Evolutionary conservation across 1,140 invertebrate species (phyloP), one percentile per base, ranked within the genome.

Genomic region (Ips typographus): DNA sequence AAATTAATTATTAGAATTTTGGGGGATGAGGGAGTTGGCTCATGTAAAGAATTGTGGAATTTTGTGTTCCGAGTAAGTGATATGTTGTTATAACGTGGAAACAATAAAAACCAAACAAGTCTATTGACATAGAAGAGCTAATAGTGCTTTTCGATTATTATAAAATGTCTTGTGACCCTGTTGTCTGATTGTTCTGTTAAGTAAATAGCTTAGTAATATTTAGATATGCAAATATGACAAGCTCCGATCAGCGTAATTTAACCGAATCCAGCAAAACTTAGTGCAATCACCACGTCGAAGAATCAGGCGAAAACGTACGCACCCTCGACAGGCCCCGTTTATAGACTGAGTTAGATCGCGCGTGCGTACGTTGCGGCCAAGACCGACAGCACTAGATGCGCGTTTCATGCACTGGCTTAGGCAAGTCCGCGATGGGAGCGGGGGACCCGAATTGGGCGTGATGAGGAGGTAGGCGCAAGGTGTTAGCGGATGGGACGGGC

Each of bases 331-430:
- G 41, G 59, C 52, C 47, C 1, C 38, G 22, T 49, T 40, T 38
- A 22, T 22, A 22, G 51, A 5, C n/a, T 1, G 40, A 60, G 58
- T 43, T 60, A 55, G 57, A 70, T 64, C 68, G 56, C 47, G 63
- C 70, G 44, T 60, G 47, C 58, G 53, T 55, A 42, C 70, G 71
- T 68, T 72, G 72, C 73, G 75, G 76, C 74, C 75, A 78, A 63
- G 76, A 77, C 74, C 72, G 76, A 70, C 72, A 75, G 70, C 76
- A 76, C 84, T 86, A 90, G 75, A 90, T 90, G 80, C 88, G 88
- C 72, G 88, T 89, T 77, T 90, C 89, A 83, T 89, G 88, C 77
- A 89, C 86, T 77, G 88, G 84, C 81, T 88, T 88, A 61, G 86
- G 85, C 77, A 88, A 79, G 75, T 88, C 87, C 74, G 68, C 68